Evolutionary conservation across 2,888 invertebrate genomes (phyloP), one percentile per base, ranked within the genome.

Genomic region (Philopedon plagiatum): DNA sequence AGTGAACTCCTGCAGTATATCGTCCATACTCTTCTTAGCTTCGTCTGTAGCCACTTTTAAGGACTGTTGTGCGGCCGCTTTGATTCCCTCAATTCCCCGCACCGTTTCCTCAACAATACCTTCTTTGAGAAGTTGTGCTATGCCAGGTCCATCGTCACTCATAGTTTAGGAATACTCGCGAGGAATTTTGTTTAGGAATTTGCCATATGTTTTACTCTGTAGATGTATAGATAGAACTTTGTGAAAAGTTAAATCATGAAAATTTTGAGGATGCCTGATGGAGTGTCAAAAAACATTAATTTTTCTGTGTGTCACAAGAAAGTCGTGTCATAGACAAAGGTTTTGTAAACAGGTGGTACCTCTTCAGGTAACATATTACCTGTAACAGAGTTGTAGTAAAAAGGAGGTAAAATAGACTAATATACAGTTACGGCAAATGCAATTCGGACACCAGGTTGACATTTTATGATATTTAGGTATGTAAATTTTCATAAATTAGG

Each of bases 21-120:
- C 5, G n/a, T 57, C 44, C 9, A 66, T 39, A 29, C n/a, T 8
- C 7, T 29, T n/a, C 15, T 67, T 29, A 0, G 37, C 51, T 7
- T 49, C 51, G n/a, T 58, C 58, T 15, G 23, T 26, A 19, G 32
- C 5, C 5, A 8, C 1, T 9, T 21, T 46, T 19, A 67, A 13
- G n/a, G 13, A 23, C 3, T 58, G n/a, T 21, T 68, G 54, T 26
- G 41, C 34, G 0, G 44, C 60, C 4, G 54, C 23, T 51, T 61
- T 60, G 15, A 60, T 19, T 9, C 18, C 49, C 4, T 68, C 23
- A 11, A 56, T 26, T 7, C 32, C 63, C 15, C 15, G 8, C 15
- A 29, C 8, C 1, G 49, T 46, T 15, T 62, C 62, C 7, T 46
- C 32, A 4, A 15, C 9, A 19, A 62, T 19, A 62, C 26, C 29